Evolutionary conservation across 2,113 vertebrate genomes (phyloP).

Genomic region (Deroptyus accipitrinus): DNA sequence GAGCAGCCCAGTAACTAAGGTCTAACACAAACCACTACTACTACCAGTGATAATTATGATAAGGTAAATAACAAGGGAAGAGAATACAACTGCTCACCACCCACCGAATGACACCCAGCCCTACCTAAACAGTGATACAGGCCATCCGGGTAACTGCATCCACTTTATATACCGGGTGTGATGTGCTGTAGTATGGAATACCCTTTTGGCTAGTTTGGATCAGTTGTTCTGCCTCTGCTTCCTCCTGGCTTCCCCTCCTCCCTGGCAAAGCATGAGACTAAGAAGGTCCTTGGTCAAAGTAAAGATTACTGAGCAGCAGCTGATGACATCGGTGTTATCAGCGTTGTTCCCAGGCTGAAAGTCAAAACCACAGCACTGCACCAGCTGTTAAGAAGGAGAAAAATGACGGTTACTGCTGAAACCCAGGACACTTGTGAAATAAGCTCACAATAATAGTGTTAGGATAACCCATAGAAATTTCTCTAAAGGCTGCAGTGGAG

Average conservation of each 20-base stretch:
- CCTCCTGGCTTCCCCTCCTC: background rate
- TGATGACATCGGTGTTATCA: background rate
- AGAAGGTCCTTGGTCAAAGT: background rate
- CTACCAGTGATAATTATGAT: background rate
- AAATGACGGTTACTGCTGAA: background rate
- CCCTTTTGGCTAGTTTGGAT: background rate
- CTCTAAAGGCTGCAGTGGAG: background rate
- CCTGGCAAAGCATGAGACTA: background rate
- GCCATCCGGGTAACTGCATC: background rate
- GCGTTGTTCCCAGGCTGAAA: background rate
- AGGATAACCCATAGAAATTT: background rate
- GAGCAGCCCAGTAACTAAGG: background rate
- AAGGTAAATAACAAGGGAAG: background rate
- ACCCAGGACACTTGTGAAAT: background rate
- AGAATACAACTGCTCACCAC: background rate
- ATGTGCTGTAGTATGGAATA: background rate
- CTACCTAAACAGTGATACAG: background rate
- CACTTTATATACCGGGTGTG: background rate
- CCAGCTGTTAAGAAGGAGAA: background rate
- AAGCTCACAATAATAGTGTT: background rate
- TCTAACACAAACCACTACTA: background rate
- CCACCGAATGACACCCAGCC: background rate
- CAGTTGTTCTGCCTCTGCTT: background rate
- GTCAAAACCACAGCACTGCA: background rate
- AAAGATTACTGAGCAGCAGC: background rate